Conservation (phyloP, 2,797 vertebrate genomes). For the Florisuga fusca region DNA sequence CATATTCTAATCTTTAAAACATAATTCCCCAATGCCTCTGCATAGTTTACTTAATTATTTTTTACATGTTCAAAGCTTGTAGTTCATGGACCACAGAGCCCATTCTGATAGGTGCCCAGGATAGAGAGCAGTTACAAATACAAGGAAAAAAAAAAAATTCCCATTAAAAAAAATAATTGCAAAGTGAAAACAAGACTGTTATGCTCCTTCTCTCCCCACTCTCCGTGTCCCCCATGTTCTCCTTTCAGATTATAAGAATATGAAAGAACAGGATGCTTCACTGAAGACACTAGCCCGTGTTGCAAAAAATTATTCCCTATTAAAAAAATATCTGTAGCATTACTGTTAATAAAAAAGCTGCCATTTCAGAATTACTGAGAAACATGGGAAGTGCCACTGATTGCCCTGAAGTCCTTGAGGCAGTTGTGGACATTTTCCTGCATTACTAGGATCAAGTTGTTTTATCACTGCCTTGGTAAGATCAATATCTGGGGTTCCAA, state of each 20-base stretch:
- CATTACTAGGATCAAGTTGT: neutral
- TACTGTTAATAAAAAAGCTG: neutral
- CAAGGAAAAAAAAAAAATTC: neutral
- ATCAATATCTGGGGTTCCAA: neutral
- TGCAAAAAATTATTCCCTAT: neutral
- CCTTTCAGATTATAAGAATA: neutral
- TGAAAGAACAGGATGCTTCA: neutral
- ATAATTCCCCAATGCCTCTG: neutral
- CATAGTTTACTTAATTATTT: neutral
- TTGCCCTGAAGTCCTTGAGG: neutral
- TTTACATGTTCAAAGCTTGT: neutral
- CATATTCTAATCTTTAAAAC: neutral
- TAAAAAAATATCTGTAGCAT: neutral
- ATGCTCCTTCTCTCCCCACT: neutral
- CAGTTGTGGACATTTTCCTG: neutral
- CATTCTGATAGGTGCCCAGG: neutral
- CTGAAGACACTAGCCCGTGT: neutral
- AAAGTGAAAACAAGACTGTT: neutral
- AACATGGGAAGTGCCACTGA: accelerated
- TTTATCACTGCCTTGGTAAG: neutral
- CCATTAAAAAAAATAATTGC: neutral
- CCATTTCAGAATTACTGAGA: neutral
- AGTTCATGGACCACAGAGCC: neutral
- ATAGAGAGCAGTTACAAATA: neutral
- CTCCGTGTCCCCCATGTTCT: neutral